Conservation (phyloP, 2,113 vertebrate species). For the Sinocyclocheilus rhinocerous region DNA sequence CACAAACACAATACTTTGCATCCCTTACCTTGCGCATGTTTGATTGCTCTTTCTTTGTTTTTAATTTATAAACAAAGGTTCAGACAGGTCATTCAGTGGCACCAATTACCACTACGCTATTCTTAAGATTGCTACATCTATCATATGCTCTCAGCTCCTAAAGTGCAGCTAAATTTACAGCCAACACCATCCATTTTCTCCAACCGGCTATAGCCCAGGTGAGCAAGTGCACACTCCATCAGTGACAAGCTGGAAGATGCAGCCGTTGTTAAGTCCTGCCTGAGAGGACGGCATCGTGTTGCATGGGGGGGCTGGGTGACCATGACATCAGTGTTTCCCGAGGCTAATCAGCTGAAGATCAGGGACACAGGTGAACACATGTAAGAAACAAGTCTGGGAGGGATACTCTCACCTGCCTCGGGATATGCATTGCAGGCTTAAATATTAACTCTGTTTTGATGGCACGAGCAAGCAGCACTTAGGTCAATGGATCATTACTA, state of each 20-base stretch:
- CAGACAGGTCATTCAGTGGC: background rate
- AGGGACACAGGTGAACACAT: slow-evolving; percentile 3
- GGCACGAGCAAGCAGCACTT: background rate
- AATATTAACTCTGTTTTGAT: background rate
- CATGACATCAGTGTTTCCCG: background rate
- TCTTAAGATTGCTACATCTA: background rate
- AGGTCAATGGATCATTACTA: slow-evolving; percentile 5
- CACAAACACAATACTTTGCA: background rate
- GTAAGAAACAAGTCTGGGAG: background rate
- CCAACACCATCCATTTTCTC: slow-evolving; percentile 4
- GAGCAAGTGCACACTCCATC: slow-evolving; percentile 25
- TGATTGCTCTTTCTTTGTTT: slow-evolving; percentile 3
- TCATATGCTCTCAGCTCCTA: background rate
- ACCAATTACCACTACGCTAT: background rate
- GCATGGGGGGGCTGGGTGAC: background rate
- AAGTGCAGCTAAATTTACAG: slow-evolving; percentile 5
- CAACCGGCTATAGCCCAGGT: background rate
- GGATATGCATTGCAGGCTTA: background rate
- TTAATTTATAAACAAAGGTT: background rate
- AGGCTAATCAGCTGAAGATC: slow-evolving; percentile 31
- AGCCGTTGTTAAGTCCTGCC: background rate
- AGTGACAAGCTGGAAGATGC: background rate
- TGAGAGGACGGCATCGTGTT: background rate
- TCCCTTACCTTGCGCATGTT: slow-evolving; percentile 36
- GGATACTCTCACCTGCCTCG: background rate